A percentile compares a stretch with the other conserved stretches of the same genome.
Conservation (phyloP, 1,140 invertebrate species). For the Drosophila ficusphila region DNA sequence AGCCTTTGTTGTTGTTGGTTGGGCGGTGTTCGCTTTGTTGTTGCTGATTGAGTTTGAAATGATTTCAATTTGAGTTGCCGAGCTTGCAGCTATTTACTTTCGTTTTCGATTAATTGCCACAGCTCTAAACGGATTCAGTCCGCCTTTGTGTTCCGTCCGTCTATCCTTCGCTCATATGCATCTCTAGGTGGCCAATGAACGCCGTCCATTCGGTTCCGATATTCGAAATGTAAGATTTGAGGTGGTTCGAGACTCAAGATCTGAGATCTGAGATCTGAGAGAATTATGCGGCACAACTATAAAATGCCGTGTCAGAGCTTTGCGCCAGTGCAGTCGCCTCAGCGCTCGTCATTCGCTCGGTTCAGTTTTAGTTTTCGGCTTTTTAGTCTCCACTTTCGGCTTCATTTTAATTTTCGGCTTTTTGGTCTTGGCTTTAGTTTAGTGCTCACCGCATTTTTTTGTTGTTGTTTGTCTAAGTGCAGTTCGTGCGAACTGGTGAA, state of each 20-base stretch:
- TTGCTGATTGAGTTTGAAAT: constrained; percentile 65
- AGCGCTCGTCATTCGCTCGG: constrained; percentile 41
- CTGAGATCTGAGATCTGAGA: neutral
- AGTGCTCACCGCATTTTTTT: constrained; percentile 14
- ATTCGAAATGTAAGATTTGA: neutral
- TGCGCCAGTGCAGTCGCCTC: constrained; percentile 41
- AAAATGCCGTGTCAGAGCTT: constrained; percentile 41
- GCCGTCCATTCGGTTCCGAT: constrained; percentile 7
- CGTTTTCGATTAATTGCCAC: constrained; percentile 55
- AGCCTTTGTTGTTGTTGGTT: constrained; percentile 37
- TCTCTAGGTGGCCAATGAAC: constrained; percentile 24
- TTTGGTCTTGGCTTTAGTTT: neutral
- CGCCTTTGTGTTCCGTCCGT: constrained; percentile 16
- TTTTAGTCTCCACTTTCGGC: constrained; percentile 3
- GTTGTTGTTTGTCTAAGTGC: constrained; percentile 10
- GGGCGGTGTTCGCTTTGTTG: constrained; percentile 32
- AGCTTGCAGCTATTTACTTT: constrained; percentile 33
- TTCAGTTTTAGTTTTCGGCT: constrained; percentile 15
- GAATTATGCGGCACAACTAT: constrained; percentile 24
- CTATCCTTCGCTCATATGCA: constrained; percentile 50
- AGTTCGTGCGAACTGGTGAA: constrained; percentile 31
- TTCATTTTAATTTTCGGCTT: constrained; percentile 7
- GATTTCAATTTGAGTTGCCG: constrained; percentile 67
- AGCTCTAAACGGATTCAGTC: constrained; percentile 37
- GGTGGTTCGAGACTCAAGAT: neutral